Evolutionary conservation across 1,140 invertebrate genomes (phyloP).

Genomic region (Micrasema longulum): DNA sequence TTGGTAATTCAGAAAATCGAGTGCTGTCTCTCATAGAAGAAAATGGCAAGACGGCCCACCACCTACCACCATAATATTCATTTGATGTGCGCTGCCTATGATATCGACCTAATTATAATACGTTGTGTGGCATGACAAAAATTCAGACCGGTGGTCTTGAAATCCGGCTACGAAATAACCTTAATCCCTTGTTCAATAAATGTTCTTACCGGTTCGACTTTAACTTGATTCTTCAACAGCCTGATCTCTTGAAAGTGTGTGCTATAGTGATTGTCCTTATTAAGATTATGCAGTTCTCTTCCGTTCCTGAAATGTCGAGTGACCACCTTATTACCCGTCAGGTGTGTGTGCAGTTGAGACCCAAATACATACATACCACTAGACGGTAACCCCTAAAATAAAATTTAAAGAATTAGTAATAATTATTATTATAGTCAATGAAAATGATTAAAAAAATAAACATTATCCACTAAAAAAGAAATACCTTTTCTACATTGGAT

Average conservation of each 20-base stretch:
- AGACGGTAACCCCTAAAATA: constrained; percentile 79
- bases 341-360: constrained; percentile 96
- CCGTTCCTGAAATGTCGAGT: constrained; percentile 89
- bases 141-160: too few relatives aligned
- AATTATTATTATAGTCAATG: not conserved
- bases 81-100: too few relatives aligned
- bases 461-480: too few relatives aligned
- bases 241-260: constrained; percentile 99
- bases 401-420: too few relatives aligned
- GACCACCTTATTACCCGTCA: constrained; percentile 86
- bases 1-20: too few relatives aligned
- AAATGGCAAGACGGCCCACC: too few relatives aligned
- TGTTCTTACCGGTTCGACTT: constrained; percentile 81
- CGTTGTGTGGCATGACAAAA: too few relatives aligned
- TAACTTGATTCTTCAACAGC: constrained; percentile 80
- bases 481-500: too few relatives aligned
- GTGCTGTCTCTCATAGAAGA: too few relatives aligned
- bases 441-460: not conserved
- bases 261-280: constrained; percentile 95
- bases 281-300: constrained; percentile 82
- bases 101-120: too few relatives aligned
- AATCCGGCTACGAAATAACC: not conserved
- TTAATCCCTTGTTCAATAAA: not conserved
- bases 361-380: constrained; percentile 93
- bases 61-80: too few relatives aligned